Evolutionary conservation across 92 coral and sea anemone species (phyloP).

Genomic region (Porites divaricata): DNA sequence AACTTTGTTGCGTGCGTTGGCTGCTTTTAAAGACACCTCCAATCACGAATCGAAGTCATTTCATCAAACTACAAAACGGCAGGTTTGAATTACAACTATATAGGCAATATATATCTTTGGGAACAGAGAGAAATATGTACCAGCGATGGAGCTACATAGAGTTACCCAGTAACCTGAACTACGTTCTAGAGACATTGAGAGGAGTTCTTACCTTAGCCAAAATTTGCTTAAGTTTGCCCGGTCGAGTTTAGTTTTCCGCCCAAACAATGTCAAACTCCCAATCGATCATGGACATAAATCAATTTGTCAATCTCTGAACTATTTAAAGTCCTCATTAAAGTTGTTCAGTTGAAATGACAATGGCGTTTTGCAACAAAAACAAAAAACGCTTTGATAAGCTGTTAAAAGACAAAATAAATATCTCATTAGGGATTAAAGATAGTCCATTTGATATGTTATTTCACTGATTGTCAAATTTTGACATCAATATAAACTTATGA

Average conservation of each 20-base stretch:
- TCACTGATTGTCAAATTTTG: not conserved
- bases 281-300: not conserved
- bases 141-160: too few relatives aligned
- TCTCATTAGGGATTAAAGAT: not conserved
- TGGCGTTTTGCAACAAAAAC: not conserved
- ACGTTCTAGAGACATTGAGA: not conserved
- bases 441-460: not conserved
- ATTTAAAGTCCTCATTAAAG: not conserved
- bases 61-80: too few relatives aligned
- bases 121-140: too few relatives aligned
- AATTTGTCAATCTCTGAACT: not conserved
- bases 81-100: too few relatives aligned
- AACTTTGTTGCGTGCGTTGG: too few relatives aligned
- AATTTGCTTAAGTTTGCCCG: too few relatives aligned
- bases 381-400: not conserved
- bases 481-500: not conserved
- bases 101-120: too few relatives aligned
- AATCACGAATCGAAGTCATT: too few relatives aligned
- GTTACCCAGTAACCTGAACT: too few relatives aligned
- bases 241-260: not conserved
- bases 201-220: not conserved
- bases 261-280: not conserved
- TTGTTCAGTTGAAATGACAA: not conserved
- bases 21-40: too few relatives aligned
- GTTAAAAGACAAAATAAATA: slow-evolving; percentile 6